Evolutionary conservation across 2,797 vertebrate genomes (phyloP), one percentile per base, ranked within the genome.

Genomic region (Sebastes hubbsi): DNA sequence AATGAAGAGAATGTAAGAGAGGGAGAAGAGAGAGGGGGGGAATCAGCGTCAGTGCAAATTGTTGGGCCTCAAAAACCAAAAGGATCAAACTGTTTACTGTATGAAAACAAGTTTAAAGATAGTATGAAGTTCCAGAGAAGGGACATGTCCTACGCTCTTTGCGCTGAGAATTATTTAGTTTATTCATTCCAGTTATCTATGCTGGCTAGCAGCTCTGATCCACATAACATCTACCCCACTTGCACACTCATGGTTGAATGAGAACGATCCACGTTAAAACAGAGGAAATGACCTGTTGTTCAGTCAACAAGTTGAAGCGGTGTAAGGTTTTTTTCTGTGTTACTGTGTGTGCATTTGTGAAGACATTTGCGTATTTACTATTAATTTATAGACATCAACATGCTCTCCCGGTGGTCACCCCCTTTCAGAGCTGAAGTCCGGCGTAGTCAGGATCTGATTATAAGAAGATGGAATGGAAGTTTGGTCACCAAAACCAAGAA

Each of bases 401-500:
- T 42, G 6, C 12, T 74, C 60, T 54, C 38, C 34, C 38, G 9
- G 52, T 27, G 72, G 55, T 68, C 71, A 54, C 42, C 42, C 42
- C 13, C 34, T 77, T 69, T 64, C 58, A 71, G 29, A 80, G 68
- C 24, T 59, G 58, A 72, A 49, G 30, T 49, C 16, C 18, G 34
- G 46, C 27, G 4, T 12, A 14, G 59, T 52, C 69, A 10, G 34
- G 59, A 60, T 46, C 46, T 63, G 64, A 66, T 67, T 54, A 60
- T 22, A 6, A 16, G 58, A 59, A 22, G 54, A 78, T 42, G 22
- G 70, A 77, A 76, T 63, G 63, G 46, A 78, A 60, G 72, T 88
- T 86, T 89, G 83, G 90, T 90, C 80, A 67, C 68, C 36, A 56
- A 71, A 85, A 82, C 78, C 49, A 46, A 52, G 56, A 59, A 27